These are phyloP conservation scores for Mellivora capensis DNA, from an alignment of 2,113 vertebrate species.

Conservation along the genomic window DNA sequence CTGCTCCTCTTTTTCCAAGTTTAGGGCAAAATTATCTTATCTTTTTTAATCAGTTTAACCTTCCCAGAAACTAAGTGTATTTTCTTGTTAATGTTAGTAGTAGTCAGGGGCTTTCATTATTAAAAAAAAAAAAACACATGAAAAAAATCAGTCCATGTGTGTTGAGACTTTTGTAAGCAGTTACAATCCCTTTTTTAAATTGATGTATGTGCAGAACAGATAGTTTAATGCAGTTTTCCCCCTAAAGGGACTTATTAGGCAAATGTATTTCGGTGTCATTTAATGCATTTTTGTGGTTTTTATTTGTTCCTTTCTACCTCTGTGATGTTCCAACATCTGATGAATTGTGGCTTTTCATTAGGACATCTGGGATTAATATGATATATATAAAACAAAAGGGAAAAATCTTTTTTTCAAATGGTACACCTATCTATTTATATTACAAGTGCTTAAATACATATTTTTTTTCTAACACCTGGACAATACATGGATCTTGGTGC, in stretches of 20 bases:
- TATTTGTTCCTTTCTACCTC: neutral
- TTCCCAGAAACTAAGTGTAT: neutral
- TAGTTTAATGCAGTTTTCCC: neutral
- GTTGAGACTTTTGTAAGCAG: neutral
- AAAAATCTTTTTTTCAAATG: neutral
- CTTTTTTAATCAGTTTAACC: neutral
- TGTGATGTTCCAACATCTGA: neutral
- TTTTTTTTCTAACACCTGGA: neutral
- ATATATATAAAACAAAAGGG: neutral
- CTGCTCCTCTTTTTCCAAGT: neutral
- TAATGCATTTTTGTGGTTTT: constrained; percentile 43
- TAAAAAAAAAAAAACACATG: constrained; percentile 10
- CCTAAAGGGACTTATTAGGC: neutral
- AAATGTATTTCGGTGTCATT: constrained; percentile 56
- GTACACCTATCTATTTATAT: constrained; percentile 38
- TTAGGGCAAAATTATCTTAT: neutral
- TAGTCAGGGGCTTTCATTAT: neutral
- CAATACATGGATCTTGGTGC: neutral
- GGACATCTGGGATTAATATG: neutral
- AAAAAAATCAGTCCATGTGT: neutral
- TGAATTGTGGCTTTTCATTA: constrained; percentile 27
- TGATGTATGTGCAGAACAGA: neutral
- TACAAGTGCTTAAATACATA: constrained; percentile 31
- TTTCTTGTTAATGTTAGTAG: neutral
- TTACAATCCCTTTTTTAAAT: neutral